Conservation (phyloP, 2,888 invertebrate genomes). For the Pimpla rufipes region DNA sequence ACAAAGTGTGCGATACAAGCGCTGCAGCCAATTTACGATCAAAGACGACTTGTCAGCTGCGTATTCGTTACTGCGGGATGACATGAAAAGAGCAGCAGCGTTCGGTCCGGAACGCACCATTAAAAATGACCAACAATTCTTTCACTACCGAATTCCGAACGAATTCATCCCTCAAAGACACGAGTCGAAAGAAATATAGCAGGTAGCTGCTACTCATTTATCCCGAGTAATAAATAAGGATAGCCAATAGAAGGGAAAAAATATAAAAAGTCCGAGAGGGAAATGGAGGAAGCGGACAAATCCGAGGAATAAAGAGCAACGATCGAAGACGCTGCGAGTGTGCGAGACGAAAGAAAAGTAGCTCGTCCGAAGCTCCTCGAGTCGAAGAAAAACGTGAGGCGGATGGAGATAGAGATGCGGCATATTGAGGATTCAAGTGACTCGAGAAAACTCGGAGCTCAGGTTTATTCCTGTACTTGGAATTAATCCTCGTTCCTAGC, state of each 20-base stretch:
- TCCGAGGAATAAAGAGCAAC: not conserved
- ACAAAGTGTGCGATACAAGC: not conserved
- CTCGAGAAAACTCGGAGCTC: too few species aligned
- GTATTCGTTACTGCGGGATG: not conserved
- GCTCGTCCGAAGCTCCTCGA: too few species aligned
- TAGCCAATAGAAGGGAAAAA: slow-evolving; percentile 31
- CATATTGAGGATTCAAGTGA: too few species aligned
- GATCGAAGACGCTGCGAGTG: too few species aligned
- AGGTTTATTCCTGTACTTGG: too few species aligned
- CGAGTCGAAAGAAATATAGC: slow-evolving; percentile 17
- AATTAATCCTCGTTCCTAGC: too few species aligned
- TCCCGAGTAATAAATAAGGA: slow-evolving; percentile 38
- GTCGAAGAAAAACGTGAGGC: too few species aligned
- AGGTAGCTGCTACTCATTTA: too few species aligned
- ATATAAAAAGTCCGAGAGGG: not conserved
- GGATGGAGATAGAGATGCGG: too few species aligned
- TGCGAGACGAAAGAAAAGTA: too few species aligned
- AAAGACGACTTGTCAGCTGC: not conserved
- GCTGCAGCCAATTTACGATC: not conserved
- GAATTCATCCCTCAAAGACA: slow-evolving; percentile 29
- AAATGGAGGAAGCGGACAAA: not conserved
- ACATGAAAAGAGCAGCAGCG: not conserved
- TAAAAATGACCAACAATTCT: slow-evolving; percentile 20
- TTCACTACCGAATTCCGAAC: not conserved
- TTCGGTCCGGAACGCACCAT: slow-evolving; percentile 25